Evolutionary conservation across 2,113 vertebrate species (phyloP), one percentile per base, ranked within the genome.

Genomic region (Lepisosteus osseus): DNA sequence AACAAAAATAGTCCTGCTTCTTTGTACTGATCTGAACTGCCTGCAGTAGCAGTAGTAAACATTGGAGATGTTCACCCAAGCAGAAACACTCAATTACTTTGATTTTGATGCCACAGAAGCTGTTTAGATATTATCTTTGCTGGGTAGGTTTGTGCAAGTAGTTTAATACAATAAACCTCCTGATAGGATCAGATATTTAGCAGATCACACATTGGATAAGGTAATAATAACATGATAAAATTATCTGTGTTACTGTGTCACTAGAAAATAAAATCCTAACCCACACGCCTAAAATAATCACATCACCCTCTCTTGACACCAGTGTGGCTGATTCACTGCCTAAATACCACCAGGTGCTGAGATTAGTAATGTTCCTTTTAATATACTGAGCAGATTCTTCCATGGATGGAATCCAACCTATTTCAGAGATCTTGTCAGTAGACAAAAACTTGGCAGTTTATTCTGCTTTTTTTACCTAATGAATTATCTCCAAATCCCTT

Each of bases 331-430:
- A 51, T 6, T 51, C 5, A 51, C 47, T 51, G 47, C 2, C 47
- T 5, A 51, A 51, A 64, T 41, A 64, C 6, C 7, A 4, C n/a
- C 15, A 43, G 42, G 2, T 42, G n/a, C 57, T 59, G 5, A 59
- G 57, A 65, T 55, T 54, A 51, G 51, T 15, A 62, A 42, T 65
- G 56, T 56, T 54, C 70, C 62, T 41, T 43, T 54, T n/a, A 57
- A 65, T 14, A 72, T 15, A 7, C 41, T 7, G 63, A 42, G 43
- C 54, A 4, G 29, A 65, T 13, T 9, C 62, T 40, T 72, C 70
- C 41, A 13, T 72, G 70, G 70, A n/a, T 6, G 6, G 65, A 57
- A 54, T 65, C 54, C 63, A 55, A 40, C 29, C 63, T 57, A 8
- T 13, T 9, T 15, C 7, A 43, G 44, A 3, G 9, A 59, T 59